Percentiles rank a stretch among this genome's conserved stretches.
Conservation (phyloP, 2,113 vertebrate genomes). For the Pteruthius melanotis region DNA sequence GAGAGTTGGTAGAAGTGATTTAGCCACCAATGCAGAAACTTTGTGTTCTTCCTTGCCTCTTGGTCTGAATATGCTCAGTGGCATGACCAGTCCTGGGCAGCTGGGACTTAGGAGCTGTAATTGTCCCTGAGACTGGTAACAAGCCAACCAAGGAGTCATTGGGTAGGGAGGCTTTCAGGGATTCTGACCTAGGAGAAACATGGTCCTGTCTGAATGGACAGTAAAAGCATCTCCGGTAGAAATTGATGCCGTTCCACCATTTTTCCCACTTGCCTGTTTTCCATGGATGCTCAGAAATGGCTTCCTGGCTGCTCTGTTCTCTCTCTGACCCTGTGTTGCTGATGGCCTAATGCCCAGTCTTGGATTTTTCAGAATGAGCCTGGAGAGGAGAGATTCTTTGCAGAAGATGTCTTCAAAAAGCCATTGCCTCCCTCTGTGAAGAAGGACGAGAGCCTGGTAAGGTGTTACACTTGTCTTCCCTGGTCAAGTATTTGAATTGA, state of each 20-base stretch:
- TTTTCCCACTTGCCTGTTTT: not conserved
- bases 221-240: not conserved
- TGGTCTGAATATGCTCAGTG: not conserved
- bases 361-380: constrained; percentile 70
- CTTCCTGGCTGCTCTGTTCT: not conserved
- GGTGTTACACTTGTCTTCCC: not conserved
- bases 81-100: not conserved
- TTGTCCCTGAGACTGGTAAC: not conserved
- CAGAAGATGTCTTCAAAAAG: constrained; percentile 95
- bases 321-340: not conserved
- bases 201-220: not conserved
- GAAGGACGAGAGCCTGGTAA: constrained; percentile 82
- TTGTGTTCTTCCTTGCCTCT: not conserved
- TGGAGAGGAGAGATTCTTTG: constrained; percentile 63
- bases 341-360: not conserved
- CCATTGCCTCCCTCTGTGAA: constrained; percentile 87
- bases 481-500: not conserved
- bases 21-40: not conserved
- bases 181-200: not conserved
- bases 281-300: not conserved
- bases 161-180: not conserved
- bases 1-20: not conserved
- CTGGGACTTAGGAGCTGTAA: not conserved
- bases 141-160: not conserved
- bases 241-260: not conserved